These are phyloP conservation scores for Teleiodes luculella DNA, from an alignment of 2,888 invertebrate species.

Conservation along the genomic window DNA sequence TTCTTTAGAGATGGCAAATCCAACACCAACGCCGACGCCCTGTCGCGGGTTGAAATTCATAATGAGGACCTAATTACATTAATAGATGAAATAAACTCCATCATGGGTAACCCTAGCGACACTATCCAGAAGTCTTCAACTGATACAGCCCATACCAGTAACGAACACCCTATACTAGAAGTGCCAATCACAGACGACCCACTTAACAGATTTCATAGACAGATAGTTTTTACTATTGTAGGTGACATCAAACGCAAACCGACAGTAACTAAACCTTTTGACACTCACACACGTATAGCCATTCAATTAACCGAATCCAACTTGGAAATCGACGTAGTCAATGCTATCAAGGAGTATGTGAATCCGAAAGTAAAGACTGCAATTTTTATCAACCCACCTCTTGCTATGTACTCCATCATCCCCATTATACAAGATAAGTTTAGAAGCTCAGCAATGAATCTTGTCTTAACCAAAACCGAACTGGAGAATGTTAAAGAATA, in stretches of 20 bases:
- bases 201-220: background rate
- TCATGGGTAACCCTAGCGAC: background rate
- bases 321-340: background rate
- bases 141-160: background rate
- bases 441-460: background rate
- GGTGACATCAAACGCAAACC: background rate
- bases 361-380: background rate
- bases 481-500: background rate
- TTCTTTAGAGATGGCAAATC: too few species aligned
- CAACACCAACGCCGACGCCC: too few species aligned
- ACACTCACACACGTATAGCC: background rate
- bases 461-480: background rate
- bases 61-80: too few species aligned
- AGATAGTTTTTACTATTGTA: background rate
- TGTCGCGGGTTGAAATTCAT: background rate
- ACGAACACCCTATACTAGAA: background rate
- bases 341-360: background rate
- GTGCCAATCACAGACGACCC: background rate
- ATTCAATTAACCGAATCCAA: background rate
- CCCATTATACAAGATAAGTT: background rate
- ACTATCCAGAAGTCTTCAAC: background rate
- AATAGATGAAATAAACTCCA: background rate
- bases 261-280: background rate
- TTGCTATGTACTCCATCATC: background rate
- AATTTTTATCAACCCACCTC: background rate